Evolutionary conservation across 2,113 vertebrate genomes (phyloP), one percentile per base, ranked within the genome.

Genomic region (Seriola aureovittata): DNA sequence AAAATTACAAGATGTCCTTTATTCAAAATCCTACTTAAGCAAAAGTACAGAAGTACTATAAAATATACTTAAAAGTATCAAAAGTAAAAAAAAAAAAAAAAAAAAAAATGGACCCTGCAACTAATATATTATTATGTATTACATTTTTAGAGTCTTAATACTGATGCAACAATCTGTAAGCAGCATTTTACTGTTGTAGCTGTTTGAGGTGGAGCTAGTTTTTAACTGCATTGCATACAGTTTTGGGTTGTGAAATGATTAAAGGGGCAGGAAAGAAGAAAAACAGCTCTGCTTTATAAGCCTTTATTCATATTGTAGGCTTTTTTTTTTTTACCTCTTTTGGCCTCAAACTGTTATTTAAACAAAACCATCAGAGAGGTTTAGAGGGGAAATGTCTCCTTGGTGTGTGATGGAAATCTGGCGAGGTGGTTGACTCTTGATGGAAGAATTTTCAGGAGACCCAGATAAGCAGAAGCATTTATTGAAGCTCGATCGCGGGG

Each of bases 21-120:
- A 52, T 44, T 69, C 36, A 75, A 8, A 68, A 68, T 42, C 16
- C 62, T 67, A 9, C 50, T 52, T 3, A n/a, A 54, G 52, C 52
- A 17, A 29, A 29, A 4, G 1, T 19, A 5, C 21, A 10, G 21
- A 54, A 54, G 3, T 54, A 54, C 13, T 21, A 11, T 17, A 19
- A 50, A 4, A 48, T 48, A 17, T 17, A 5, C 46, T 17, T 48
- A 29, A 14, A 50, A 52, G 19, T 52, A 52, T 52, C 19, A 52
- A n/a, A 17, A 32, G 25, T 59, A 29, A 25, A 36, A n/a, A n/a
- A n/a, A n/a, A n/a, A 38, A 23, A 23, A 62, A 63, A 40, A 29
- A 29, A 29, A 29, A 29, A 2, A 29, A 29, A 29, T 29, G 59
- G 59, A 17, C 29, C 59, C 32, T 19, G 59, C n/a, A 36, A 62